phyloP scores from a whole-genome alignment of 2,797 vertebrate species.

The Sarcoramphus papa region DNA sequence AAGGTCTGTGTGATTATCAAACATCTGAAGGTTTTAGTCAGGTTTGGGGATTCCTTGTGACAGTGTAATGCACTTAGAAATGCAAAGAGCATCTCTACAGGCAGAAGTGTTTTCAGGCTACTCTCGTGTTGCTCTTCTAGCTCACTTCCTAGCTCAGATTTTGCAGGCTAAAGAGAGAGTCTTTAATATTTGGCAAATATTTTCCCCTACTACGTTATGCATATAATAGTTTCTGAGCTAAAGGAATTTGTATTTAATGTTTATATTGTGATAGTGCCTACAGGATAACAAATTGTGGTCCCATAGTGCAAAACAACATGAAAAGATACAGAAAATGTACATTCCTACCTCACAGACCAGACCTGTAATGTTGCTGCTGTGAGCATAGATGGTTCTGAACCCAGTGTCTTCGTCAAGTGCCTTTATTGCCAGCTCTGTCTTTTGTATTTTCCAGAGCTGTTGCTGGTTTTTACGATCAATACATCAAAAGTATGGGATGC shows the following conservation, averaged over 20 bases:
- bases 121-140: background rate
- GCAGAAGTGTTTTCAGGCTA: background rate
- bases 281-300: background rate
- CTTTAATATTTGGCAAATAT: background rate
- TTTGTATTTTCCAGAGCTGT: background rate
- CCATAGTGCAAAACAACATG: background rate
- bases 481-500: background rate
- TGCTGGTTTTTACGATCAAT: background rate
- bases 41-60: background rate
- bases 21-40: background rate
- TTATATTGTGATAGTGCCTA: background rate
- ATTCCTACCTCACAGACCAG: background rate
- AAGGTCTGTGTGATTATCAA: background rate
- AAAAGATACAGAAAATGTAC: background rate
- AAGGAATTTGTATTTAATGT: background rate
- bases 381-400: background rate
- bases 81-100: background rate
- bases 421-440: background rate
- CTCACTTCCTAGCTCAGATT: background rate
- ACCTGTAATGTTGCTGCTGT: background rate
- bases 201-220: background rate
- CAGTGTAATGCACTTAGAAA: background rate
- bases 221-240: background rate
- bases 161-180: background rate
- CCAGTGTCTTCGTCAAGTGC: background rate